Percentiles rank a stretch among this genome's conserved stretches.
Conservation (phyloP, 2,888 invertebrate genomes). For the Mythimna pallens region DNA sequence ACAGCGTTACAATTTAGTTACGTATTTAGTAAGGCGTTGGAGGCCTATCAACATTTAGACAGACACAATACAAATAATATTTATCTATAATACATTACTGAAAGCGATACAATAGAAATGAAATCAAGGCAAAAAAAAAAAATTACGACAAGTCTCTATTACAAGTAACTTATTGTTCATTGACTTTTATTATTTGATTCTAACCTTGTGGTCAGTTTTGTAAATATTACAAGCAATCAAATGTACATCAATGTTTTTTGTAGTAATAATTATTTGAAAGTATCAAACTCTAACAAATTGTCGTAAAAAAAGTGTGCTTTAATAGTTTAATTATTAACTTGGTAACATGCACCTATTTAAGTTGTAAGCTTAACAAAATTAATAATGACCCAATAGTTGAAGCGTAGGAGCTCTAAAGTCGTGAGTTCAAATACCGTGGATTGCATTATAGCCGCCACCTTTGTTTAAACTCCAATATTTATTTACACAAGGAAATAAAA, state of each 20-base stretch:
- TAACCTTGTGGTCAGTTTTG: conserved; percentile 46
- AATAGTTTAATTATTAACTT: background rate
- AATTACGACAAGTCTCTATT: background rate
- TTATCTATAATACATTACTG: conserved; percentile 20
- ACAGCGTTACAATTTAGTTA: background rate
- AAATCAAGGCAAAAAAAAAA: conserved; percentile 36
- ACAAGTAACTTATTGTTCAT: conserved; percentile 34
- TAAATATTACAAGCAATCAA: conserved; percentile 49
- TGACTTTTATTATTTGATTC: conserved; percentile 40
- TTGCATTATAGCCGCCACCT: background rate
- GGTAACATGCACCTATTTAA: background rate
- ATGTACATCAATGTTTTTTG: conserved; percentile 17
- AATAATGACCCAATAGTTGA: background rate
- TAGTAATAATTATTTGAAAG: conserved; percentile 33
- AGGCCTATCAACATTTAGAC: background rate
- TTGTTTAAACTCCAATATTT: background rate
- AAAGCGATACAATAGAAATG: conserved; percentile 34
- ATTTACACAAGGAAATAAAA: too few species aligned
- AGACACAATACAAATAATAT: background rate
- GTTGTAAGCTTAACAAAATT: background rate
- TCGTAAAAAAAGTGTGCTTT: background rate
- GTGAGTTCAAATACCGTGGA: background rate
- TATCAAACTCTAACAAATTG: background rate
- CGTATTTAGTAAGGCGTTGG: background rate
- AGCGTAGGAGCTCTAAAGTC: background rate